Percentiles rank a stretch among this genome's conserved stretches.
phyloP scores from a whole-genome alignment of 1,140 invertebrate genomes.

The Trichoplusia ni region DNA sequence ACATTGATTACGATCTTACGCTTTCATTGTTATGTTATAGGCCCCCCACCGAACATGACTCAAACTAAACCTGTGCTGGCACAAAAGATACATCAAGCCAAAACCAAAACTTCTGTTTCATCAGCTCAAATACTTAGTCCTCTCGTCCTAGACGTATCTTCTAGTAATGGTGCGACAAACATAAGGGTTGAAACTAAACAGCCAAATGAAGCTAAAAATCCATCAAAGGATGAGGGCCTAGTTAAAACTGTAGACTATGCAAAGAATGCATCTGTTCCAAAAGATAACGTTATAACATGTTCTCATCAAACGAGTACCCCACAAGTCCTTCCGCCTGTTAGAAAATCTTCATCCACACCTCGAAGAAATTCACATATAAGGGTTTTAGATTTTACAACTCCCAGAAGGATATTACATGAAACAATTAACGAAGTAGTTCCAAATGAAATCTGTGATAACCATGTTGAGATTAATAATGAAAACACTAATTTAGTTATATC shows the following conservation, averaged over 20 bases:
- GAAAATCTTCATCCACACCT: constrained; percentile 73
- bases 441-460: constrained; percentile 27
- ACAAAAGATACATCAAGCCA: constrained; percentile 26
- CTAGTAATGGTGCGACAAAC: constrained; percentile 27
- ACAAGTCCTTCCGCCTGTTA: constrained; percentile 51
- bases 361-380: constrained; percentile 67
- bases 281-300: constrained; percentile 48
- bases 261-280: constrained; percentile 61
- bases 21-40: constrained; percentile 16
- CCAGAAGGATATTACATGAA: constrained; percentile 67
- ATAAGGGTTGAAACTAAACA: too few species aligned
- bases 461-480: constrained; percentile 36
- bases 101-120: constrained; percentile 30
- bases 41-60: constrained; percentile 13
- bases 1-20: not conserved
- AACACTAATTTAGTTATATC: constrained; percentile 32
- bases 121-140: constrained; percentile 39
- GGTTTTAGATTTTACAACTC: constrained; percentile 73
- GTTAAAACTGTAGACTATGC: constrained; percentile 56
- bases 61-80: constrained; percentile 16
- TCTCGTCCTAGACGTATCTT: constrained; percentile 56
- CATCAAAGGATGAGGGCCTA: constrained; percentile 37
- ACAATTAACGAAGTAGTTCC: constrained; percentile 52
- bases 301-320: constrained; percentile 57
- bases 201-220: not conserved